phyloP scores from a whole-genome alignment of 2,113 vertebrate species.

The Astatoreochromis straeleni region DNA sequence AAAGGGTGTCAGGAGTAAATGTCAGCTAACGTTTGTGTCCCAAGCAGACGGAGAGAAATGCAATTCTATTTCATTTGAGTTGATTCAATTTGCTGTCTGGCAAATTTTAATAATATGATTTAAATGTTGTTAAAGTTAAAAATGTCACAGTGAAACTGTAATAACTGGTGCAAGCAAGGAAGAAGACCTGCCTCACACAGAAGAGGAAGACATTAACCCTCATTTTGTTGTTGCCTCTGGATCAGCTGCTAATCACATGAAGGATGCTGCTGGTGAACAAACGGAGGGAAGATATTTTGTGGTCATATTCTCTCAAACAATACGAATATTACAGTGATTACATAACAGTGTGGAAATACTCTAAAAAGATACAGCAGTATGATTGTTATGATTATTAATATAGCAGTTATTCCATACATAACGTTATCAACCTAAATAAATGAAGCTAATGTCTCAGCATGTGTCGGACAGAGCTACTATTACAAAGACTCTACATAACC shows the following conservation, averaged over 20 bases:
- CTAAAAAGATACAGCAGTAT: background rate
- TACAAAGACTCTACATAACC: background rate
- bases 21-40: background rate
- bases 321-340: background rate
- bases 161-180: background rate
- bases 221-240: constrained; percentile 34
- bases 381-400: background rate
- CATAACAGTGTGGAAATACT: background rate
- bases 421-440: background rate
- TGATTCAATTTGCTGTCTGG: constrained; percentile 46
- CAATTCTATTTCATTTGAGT: constrained; percentile 27
- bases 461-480: background rate
- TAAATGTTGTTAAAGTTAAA: constrained; percentile 34
- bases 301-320: background rate
- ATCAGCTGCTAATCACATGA: constrained; percentile 20
- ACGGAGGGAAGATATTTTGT: background rate
- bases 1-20: background rate
- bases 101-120: constrained; percentile 39
- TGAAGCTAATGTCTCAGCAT: background rate
- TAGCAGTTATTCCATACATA: background rate
- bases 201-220: background rate
- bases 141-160: constrained; percentile 24
- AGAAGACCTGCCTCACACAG: background rate
- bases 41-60: constrained; percentile 9
- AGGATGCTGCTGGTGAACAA: background rate